phyloP scores from a whole-genome alignment of 23 tunicate species.

The Styela clava region DNA sequence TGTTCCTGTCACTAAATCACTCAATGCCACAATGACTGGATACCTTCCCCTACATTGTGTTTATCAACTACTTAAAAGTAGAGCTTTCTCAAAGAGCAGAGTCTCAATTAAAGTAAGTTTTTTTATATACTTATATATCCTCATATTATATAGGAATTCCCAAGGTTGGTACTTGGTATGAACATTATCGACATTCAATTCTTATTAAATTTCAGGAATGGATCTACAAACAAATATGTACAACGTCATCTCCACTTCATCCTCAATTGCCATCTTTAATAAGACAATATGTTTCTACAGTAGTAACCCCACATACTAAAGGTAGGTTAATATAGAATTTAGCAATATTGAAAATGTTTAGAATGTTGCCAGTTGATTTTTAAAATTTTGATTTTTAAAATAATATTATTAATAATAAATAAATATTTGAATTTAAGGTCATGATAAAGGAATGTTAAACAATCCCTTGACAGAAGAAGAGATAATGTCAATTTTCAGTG shows the following conservation, averaged over 20 bases:
- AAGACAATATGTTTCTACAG: constrained; percentile 62
- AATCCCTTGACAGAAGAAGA: constrained; percentile 66
- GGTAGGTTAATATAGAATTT: too few relatives aligned
- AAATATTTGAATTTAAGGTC: not conserved
- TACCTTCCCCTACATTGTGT: constrained; percentile 91
- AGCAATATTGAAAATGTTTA: too few relatives aligned
- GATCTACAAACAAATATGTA: constrained; percentile 88
- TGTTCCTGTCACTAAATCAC: constrained; percentile 68
- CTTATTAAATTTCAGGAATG: constrained; percentile 52
- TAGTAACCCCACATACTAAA: constrained; percentile 68
- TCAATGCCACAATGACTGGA: constrained; percentile 75
- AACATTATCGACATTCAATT: too few relatives aligned
- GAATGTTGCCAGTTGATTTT: too few relatives aligned
- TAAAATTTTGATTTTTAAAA: too few relatives aligned
- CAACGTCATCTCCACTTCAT: constrained; percentile 70
- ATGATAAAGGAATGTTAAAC: constrained; percentile 56
- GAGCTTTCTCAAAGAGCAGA: constrained; percentile 67
- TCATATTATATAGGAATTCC: too few relatives aligned
- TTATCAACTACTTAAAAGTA: constrained; percentile 79
- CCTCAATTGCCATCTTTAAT: constrained; percentile 78
- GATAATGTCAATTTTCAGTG: constrained; percentile 45
- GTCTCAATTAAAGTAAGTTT: constrained; percentile 23
- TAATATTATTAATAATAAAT: too few relatives aligned
- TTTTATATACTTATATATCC: too few relatives aligned
- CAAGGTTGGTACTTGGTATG: too few relatives aligned